A percentile compares a stretch with the other conserved stretches of the same genome.
Evolutionary conservation across 2,888 invertebrate genomes (phyloP).

Genomic region (Sinhomidia bicolor): DNA sequence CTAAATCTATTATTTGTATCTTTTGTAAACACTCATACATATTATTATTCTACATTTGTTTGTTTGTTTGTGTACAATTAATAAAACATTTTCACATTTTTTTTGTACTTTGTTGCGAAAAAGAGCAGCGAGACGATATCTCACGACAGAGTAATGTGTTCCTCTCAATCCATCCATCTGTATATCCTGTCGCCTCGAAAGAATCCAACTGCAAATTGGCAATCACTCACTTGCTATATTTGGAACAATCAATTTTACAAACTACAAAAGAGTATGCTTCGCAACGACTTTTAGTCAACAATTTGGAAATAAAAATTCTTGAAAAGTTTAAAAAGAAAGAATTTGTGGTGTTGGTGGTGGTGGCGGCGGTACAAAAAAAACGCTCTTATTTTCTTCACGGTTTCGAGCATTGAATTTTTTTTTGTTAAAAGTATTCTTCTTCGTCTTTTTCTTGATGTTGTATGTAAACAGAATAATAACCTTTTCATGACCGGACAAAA

Average conservation of each 20-base stretch:
- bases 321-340: background rate
- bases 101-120: background rate
- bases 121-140: background rate
- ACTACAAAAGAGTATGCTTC: slow-evolving; percentile 8
- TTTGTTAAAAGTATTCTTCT: background rate
- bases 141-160: background rate
- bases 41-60: too few relatives aligned
- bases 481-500: slow-evolving; percentile 62
- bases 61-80: slow-evolving; percentile 12
- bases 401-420: background rate
- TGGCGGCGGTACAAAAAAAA: too few relatives aligned
- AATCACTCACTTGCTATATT: slow-evolving; percentile 72
- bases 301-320: slow-evolving; percentile 39
- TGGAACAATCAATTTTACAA: slow-evolving; percentile 67
- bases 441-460: background rate
- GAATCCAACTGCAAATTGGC: slow-evolving; percentile 72
- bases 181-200: slow-evolving; percentile 58
- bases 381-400: too few relatives aligned
- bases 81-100: slow-evolving; percentile 21
- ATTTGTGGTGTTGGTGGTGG: background rate
- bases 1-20: background rate
- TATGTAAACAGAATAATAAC: slow-evolving; percentile 40
- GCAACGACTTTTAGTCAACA: slow-evolving; percentile 27
- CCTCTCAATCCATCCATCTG: slow-evolving; percentile 55
- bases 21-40: background rate